Conservation (phyloP, 1,140 invertebrate species). For the Lanistes nyassanus region DNA sequence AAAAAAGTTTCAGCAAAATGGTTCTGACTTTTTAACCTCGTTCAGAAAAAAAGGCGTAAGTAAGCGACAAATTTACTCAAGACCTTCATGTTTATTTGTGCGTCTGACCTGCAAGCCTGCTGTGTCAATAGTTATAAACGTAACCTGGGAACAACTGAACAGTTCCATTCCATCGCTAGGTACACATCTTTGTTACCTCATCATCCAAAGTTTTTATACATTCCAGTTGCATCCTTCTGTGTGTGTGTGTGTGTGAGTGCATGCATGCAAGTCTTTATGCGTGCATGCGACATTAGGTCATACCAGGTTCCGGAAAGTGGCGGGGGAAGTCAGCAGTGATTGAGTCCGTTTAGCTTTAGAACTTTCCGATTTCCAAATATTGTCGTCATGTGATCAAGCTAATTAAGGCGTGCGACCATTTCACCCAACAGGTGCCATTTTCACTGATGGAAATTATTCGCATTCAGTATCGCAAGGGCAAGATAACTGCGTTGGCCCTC, state of each 20-base stretch:
- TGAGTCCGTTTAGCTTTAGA: neutral
- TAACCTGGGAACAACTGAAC: neutral
- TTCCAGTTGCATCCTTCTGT: neutral
- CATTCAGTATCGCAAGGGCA: no score
- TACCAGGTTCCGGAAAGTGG: neutral
- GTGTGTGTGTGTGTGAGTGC: slow-evolving; percentile 11
- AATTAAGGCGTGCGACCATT: neutral
- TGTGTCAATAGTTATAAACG: neutral
- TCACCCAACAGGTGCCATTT: neutral
- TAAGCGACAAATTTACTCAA: no score
- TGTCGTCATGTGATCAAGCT: no score
- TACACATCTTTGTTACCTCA: neutral
- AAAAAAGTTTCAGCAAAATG: no score
- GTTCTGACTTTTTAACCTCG: no score
- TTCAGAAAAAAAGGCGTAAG: neutral
- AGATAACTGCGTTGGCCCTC: no score
- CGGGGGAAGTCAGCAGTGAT: neutral
- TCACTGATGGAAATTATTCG: neutral
- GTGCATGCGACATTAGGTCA: neutral
- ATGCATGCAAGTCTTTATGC: neutral
- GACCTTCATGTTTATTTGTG: no score
- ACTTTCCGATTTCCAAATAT: no score
- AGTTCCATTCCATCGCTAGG: neutral
- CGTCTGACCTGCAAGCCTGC: neutral
- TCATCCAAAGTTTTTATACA: neutral